These are phyloP conservation scores for Gulo gulo DNA, from an alignment of 2,113 vertebrate species.

Conservation along the genomic window DNA sequence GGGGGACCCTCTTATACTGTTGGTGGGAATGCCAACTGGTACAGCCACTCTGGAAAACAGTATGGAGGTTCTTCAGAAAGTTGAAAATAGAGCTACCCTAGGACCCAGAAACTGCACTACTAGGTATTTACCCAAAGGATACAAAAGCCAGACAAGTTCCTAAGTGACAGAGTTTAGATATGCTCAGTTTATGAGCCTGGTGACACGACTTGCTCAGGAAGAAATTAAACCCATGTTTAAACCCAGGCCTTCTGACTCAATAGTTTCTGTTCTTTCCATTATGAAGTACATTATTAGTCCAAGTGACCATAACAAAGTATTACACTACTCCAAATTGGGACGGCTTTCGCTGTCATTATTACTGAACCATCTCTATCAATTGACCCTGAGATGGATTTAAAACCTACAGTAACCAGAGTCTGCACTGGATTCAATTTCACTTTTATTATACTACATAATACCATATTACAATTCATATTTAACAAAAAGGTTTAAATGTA, in stretches of 20 bases:
- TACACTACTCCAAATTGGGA: background rate
- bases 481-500: constrained; percentile 40
- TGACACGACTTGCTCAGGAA: background rate
- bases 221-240: constrained; percentile 17
- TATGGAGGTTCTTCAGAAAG: background rate
- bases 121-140: background rate
- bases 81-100: background rate
- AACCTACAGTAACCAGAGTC: background rate
- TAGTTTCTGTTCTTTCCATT: background rate
- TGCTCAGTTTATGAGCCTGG: background rate
- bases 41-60: background rate
- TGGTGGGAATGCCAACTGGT: background rate
- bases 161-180: background rate
- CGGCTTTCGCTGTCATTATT: background rate
- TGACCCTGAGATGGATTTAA: background rate
- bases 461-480: constrained; percentile 20
- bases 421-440: constrained; percentile 14
- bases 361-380: constrained; percentile 10
- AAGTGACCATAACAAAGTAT: background rate
- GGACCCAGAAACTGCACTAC: background rate
- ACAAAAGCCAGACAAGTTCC: background rate
- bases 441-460: constrained; percentile 34
- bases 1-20: background rate
- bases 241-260: background rate
- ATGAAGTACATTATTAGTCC: background rate